A percentile compares a stretch with the other conserved stretches of the same genome.
Conservation (phyloP, 2,888 invertebrate species). For the Drosophila fungiperda region DNA sequence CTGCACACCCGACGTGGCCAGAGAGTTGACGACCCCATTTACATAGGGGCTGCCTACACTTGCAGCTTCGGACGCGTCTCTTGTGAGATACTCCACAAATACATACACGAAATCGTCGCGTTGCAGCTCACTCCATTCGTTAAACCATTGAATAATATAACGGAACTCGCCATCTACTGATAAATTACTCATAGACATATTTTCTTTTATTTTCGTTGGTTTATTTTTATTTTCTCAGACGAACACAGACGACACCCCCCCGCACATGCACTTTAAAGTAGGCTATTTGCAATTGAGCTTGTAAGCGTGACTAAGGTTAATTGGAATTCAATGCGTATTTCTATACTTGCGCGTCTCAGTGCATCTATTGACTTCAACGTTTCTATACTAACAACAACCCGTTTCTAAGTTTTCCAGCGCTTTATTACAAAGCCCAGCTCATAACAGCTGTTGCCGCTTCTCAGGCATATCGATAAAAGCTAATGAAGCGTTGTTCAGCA, state of each 20-base stretch:
- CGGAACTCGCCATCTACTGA: conserved; percentile 91
- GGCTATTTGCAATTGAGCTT: conserved; percentile 15
- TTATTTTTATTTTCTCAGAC: conserved; percentile 24
- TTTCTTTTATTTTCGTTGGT: conserved; percentile 35
- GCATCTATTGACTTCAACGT: conserved; percentile 45
- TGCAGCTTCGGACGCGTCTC: conserved; percentile 80
- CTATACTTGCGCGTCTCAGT: conserved; percentile 26
- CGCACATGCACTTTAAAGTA: conserved; percentile 39
- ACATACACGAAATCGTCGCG: conserved; percentile 93
- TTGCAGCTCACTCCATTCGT: conserved; percentile 95
- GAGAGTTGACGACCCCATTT: conserved; percentile 90
- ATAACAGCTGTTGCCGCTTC: conserved; percentile 55
- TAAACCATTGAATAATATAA: conserved; percentile 94
- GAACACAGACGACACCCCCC: conserved; percentile 40
- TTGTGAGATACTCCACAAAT: conserved; percentile 87
- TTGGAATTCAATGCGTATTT: conserved; percentile 14
- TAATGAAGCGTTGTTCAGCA: conserved; percentile 34
- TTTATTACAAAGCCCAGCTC: conserved; percentile 64
- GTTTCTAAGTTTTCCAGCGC: conserved; percentile 61
- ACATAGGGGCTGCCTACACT: conserved; percentile 87
- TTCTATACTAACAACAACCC: conserved; percentile 67
- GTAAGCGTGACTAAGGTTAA: background rate
- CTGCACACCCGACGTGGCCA: conserved; percentile 89
- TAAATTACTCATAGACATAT: conserved; percentile 87
- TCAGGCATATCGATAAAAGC: conserved; percentile 49